Evolutionary conservation across 2,113 vertebrate species (phyloP), one percentile per base, ranked within the genome.

Genomic region (Scophthalmus maximus): DNA sequence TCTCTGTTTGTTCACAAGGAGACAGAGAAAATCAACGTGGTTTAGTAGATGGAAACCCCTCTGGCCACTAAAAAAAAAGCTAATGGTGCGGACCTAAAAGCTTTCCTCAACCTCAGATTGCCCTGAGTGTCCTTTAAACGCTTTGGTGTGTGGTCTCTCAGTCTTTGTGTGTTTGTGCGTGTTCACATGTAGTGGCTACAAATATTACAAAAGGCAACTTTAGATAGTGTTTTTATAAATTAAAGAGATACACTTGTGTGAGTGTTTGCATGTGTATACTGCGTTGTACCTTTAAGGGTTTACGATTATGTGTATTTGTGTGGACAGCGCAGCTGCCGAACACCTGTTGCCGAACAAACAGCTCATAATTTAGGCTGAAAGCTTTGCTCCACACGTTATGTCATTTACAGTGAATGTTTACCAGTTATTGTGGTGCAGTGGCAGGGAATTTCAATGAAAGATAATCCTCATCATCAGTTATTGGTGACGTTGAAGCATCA

Each of bases 291-390:
- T 58, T 74, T 12, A 57, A 55, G 22, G 30, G 27, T 8, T 46
- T 62, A 5, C 53, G 44, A 40, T 18, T 65, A 68, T 81, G 68
- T 70, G 73, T 63, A 8, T 77, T 29, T 61, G 53, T 81, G 76
- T 68, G 66, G 23, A 58, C 42, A 65, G 63, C 76, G 75, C 72
- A 71, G 74, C 84, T 69, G 76, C 36, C 12, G 17, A 27, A 40
- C 83, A 82, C 74, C 78, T 87, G 87, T 79, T 74, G n/a, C 49
- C 75, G 44, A 88, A 61, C 80, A 91, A 88, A 89, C 86, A 80
- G 15, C 29, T 73, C 34, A 17, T 55, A 44, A 70, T 68, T 47
- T 15, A 14, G 30, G 46, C 36, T 75, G 59, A 82, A 60, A 68
- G 78, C 64, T 66, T 62, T 23, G 2, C 11, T 53, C 66, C 10